Evolutionary conservation across 2,888 invertebrate genomes (phyloP), one percentile per base, ranked within the genome.

Genomic region (Biston betularia): DNA sequence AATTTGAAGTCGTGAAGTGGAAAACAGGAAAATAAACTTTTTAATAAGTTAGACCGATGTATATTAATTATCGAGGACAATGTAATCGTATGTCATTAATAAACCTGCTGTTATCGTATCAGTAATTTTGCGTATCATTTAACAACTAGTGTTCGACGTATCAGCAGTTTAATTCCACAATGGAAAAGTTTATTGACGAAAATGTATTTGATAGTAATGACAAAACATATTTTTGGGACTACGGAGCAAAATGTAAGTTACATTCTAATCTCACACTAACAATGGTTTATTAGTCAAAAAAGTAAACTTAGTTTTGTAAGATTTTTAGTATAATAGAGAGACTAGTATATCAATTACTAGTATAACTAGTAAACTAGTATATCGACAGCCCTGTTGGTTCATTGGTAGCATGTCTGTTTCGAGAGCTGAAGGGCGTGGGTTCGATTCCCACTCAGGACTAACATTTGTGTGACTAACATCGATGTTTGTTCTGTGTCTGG

Each of bases 241-340:
- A 76, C 38, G 74, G 74, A 63, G 75, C 76, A 15, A 72, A 68
- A 68, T 71, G 79, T 79, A 64, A 71, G 77, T 77, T 9, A 38
- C 38, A 1, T 38, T 8, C 6, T 4, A 38, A 38, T 8, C 38
- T 38, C 38, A 24, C 1, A 2, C 3, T 24, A 2, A 24, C 24
- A 24, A 24, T 24, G 24, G 24, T 24, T 3, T 2, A 24, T 24
- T 24, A 24, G 24, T 24, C 24, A 24, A 24, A 2, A 3, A 1
- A 3, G 1, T 24, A 24, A 24, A 24, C 24, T 24, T 24, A 24
- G 24, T 24, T 24, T 24, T 24, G 24, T 24, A 24, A 24, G 3
- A 24, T 24, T 2, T 1, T 24, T 24, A 24, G 3, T 24, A 24
- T 24, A 24, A 24, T 24, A 24, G n/a, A n/a, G n/a, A n/a, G n/a